These are phyloP conservation scores for Melieria omissa DNA, from an alignment of 2,888 invertebrate species.

Conservation along the genomic window DNA sequence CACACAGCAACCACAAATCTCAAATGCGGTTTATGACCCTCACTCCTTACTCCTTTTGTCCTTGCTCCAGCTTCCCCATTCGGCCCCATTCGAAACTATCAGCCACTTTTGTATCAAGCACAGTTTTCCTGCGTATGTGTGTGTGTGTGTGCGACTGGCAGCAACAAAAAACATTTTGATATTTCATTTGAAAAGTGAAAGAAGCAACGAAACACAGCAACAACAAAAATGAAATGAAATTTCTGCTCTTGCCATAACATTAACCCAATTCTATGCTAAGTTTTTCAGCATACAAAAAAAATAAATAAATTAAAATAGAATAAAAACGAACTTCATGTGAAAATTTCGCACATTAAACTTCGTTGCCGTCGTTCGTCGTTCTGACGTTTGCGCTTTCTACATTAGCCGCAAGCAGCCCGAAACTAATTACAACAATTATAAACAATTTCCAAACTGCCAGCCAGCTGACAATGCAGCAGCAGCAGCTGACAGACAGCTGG, in stretches of 20 bases:
- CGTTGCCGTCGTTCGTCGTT: neutral
- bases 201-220: no score
- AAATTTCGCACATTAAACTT: conserved; percentile 2
- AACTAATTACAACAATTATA: conserved; percentile 35
- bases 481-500: no score
- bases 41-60: neutral
- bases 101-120: no score
- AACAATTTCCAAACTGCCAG: conserved; percentile 15
- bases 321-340: neutral
- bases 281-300: neutral
- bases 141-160: conserved; percentile 7
- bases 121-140: neutral
- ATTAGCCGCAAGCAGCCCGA: neutral
- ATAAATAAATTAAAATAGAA: no score
- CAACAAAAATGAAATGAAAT: no score
- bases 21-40: conserved; percentile 7
- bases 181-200: neutral
- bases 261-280: conserved; percentile 7
- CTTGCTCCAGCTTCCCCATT: neutral
- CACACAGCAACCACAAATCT: conserved; percentile 29
- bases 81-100: no score
- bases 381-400: neutral
- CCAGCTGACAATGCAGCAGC: no score
- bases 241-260: neutral
- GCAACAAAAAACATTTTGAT: neutral